These are phyloP conservation scores for Cotesia congregata DNA, from an alignment of 2,888 invertebrate genomes.

Conservation along the genomic window DNA sequence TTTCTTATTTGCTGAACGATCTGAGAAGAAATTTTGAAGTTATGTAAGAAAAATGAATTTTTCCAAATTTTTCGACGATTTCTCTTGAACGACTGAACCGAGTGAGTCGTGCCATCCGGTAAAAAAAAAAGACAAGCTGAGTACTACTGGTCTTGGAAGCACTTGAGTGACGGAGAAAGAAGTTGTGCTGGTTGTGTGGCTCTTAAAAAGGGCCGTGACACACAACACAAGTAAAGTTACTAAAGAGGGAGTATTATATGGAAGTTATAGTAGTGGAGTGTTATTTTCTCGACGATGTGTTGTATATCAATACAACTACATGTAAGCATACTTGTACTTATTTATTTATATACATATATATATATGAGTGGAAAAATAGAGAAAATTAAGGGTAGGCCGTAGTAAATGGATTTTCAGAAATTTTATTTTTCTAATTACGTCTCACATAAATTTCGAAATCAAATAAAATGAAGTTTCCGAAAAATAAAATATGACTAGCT, in stretches of 20 bases:
- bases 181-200: neutral
- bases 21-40: too few relatives aligned
- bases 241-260: neutral
- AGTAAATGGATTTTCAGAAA: too few relatives aligned
- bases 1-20: too few relatives aligned
- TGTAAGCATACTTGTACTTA: neutral
- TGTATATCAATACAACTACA: neutral
- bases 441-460: too few relatives aligned
- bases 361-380: too few relatives aligned
- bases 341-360: neutral
- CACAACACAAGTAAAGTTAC: neutral
- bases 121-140: constrained; percentile 23
- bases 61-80: too few relatives aligned
- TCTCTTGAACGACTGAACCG: neutral
- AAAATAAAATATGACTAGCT: too few relatives aligned
- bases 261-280: constrained; percentile 4
- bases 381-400: too few relatives aligned
- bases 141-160: constrained; percentile 26
- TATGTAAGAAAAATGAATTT: neutral
- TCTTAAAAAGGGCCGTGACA: constrained; percentile 28
- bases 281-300: constrained; percentile 2
- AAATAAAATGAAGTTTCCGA: too few relatives aligned
- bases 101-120: constrained; percentile 37
- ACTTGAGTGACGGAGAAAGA: constrained; percentile 31
- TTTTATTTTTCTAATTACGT: too few relatives aligned